Base-by-base conservation (phyloP, 2,888 invertebrate genomes). In the Plagiodera versicolora region DNA sequence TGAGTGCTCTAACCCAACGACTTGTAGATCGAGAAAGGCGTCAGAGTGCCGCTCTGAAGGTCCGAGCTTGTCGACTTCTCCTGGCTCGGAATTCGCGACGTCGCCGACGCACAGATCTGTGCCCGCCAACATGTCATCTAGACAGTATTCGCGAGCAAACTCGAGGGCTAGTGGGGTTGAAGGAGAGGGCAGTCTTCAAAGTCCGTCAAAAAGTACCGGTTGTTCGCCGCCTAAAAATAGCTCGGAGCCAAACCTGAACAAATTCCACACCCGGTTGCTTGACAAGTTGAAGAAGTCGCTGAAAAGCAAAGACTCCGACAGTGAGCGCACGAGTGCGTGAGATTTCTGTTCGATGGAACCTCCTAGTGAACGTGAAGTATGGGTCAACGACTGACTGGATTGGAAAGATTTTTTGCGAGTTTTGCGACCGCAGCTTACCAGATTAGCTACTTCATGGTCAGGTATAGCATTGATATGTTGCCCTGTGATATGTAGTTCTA, bases 261-360 rank as follows among this genome's bases (percentile, higher is more conserved):
- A 91, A 82, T 91, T 91, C 80, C 91, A 91, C 84, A 88, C 85
- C 81, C 85, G 90, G 76, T 84, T 91, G 78, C 87, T 92, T 79
- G 90, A 91, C 81, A 90, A 90, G 81, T 80, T 92, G 79, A 88
- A 89, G 82, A 83, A 87, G 65, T 89, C 90, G 68, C 81, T 91
- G 74, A 85, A 86, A 70, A 85, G 78, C 39, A 64, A 64, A 51
- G 65, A 65, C 39, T 61, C 64, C 9, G 67, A 67, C 14, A 74
- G 81, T 63, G 77, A 75, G 80, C 83, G 79, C 76, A 77, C 79
- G 58, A 80, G 83, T 75, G 85, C 83, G 78, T 87, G 86, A 86
- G 83, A 28, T 39, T 54, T 59, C 61, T 55, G 50, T 53, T 53
- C 45, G 46, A 55, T 62, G 66, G 65, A 49, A 63, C 72, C 72